Conservation (phyloP, 35 echinoderm and acorn worm species). For the Nesometra sesokonis region DNA sequence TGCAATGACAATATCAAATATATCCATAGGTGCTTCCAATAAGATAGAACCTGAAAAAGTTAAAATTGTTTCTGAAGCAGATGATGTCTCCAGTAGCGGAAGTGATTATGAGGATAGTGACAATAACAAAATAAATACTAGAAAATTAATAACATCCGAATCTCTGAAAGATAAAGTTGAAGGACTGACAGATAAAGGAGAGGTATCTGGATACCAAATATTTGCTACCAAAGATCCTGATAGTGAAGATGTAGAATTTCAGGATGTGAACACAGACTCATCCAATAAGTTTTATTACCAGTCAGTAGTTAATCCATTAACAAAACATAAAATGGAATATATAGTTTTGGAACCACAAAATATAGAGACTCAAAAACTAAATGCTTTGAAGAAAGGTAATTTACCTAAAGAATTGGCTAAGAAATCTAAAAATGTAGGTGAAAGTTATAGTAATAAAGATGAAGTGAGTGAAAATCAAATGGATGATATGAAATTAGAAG, state of each 20-base stretch:
- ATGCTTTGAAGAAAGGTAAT: neutral
- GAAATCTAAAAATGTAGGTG: neutral
- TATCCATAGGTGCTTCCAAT: neutral
- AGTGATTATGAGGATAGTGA: no score
- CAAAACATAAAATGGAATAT: neutral
- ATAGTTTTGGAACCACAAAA: neutral
- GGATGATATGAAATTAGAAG: neutral
- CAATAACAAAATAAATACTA: no score
- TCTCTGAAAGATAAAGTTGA: conserved; percentile 9
- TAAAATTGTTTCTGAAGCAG: no score
- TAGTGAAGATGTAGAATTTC: neutral
- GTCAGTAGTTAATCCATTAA: neutral
- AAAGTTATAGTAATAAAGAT: neutral
- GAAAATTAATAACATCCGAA: no score
- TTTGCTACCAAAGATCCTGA: neutral
- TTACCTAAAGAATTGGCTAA: neutral
- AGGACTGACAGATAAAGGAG: neutral
- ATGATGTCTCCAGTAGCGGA: no score
- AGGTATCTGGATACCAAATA: neutral
- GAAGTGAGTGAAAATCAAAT: neutral
- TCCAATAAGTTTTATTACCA: neutral
- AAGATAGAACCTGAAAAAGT: neutral
- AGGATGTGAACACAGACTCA: neutral
- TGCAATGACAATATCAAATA: neutral
- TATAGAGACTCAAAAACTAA: neutral